Conservation (phyloP, 2,888 invertebrate genomes). For the Aleiodes alternator region DNA sequence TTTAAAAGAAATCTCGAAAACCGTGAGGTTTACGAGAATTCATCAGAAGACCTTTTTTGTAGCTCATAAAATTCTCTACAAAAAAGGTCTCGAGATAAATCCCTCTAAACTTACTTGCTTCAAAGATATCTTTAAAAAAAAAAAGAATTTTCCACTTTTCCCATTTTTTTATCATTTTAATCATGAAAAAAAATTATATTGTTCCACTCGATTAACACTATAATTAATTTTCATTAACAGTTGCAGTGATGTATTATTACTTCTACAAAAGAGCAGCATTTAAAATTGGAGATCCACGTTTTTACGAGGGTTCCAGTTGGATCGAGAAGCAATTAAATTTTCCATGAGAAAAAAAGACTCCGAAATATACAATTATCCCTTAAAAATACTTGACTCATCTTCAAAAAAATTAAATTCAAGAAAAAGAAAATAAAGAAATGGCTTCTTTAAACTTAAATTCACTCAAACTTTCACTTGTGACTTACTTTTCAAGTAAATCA, state of each 20-base stretch:
- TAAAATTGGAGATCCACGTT: constrained; percentile 90
- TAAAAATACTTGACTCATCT: background rate
- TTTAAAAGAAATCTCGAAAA: background rate
- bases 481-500: background rate
- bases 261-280: constrained; percentile 92
- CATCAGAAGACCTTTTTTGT: no score
- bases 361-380: background rate
- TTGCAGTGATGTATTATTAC: constrained; percentile 92
- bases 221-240: constrained; percentile 76
- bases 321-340: constrained; percentile 78
- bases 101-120: no score
- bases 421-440: background rate
- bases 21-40: no score
- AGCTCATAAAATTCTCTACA: no score
- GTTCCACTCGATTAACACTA: background rate
- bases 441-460: background rate
- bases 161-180: no score
- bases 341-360: background rate
- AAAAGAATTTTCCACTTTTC: no score
- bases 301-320: constrained; percentile 93
- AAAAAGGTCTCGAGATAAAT: no score
- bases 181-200: no score
- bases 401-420: background rate
- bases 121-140: constrained; percentile 8
- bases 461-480: no score